phyloP scores from a whole-genome alignment of 2,113 vertebrate species.

The Morone saxatilis region DNA sequence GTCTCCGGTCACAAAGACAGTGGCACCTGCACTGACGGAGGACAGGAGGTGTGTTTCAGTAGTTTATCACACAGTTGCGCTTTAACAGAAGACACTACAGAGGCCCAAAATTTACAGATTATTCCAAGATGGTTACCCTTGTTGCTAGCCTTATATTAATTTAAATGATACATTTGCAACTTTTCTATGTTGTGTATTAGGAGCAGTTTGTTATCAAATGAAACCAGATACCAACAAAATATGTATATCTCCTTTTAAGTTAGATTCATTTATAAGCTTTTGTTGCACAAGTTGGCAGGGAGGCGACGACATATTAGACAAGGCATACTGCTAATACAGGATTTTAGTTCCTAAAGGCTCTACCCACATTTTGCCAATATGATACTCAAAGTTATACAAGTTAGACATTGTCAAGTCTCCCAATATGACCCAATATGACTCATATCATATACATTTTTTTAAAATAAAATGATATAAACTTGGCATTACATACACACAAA shows the following conservation, averaged over 20 bases:
- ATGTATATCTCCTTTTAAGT: too few species aligned
- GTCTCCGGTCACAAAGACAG: constrained; percentile 87
- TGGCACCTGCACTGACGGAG: constrained; percentile 88
- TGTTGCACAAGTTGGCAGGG: constrained; percentile 64
- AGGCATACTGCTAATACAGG: constrained; percentile 2
- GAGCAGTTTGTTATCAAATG: not conserved
- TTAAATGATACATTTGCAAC: not conserved
- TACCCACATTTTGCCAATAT: too few species aligned
- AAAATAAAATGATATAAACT: too few species aligned
- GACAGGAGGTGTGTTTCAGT: constrained; percentile 84
- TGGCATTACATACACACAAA: too few species aligned
- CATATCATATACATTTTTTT: too few species aligned
- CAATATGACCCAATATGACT: too few species aligned
- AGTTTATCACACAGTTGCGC: not conserved
- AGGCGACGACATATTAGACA: constrained; percentile 43
- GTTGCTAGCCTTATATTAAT: too few species aligned
- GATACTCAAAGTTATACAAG: too few species aligned
- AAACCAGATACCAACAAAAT: too few species aligned
- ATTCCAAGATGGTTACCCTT: too few species aligned
- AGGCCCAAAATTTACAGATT: not conserved
- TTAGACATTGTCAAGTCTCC: too few species aligned
- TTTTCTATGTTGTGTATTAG: not conserved
- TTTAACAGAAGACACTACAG: not conserved
- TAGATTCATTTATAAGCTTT: constrained; percentile 50
- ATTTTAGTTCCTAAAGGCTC: too few species aligned